Evolutionary conservation across 2,113 vertebrate genomes (phyloP).

Genomic region (Ictalurus punctatus): DNA sequence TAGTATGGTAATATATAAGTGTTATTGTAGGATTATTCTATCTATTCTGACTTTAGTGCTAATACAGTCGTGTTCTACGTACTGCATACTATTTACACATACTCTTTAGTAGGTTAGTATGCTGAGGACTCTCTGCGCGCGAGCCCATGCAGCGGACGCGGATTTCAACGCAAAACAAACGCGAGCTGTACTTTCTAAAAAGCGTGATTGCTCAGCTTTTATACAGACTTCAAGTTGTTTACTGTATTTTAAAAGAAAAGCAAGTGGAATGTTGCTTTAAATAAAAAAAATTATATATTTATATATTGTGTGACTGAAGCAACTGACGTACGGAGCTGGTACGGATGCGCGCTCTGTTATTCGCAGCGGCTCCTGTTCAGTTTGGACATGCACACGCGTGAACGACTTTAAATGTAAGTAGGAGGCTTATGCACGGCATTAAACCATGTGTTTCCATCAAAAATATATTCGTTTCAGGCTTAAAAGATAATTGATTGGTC

Average conservation of each 20-base stretch:
- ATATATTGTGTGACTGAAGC: constrained; percentile 34
- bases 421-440: neutral
- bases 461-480: neutral
- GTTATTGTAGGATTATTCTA: neutral
- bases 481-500: neutral
- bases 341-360: constrained; percentile 43
- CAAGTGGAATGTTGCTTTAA: constrained; percentile 11
- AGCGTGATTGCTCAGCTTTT: constrained; percentile 15
- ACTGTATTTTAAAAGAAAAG: neutral
- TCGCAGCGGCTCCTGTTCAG: constrained; percentile 17
- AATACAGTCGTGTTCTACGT: neutral
- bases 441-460: no score
- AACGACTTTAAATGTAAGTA: constrained; percentile 53
- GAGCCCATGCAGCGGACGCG: neutral
- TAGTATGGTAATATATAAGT: neutral
- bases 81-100: neutral
- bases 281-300: neutral
- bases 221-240: neutral
- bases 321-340: constrained; percentile 28
- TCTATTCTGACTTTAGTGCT: neutral
- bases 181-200: constrained; percentile 45
- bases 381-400: constrained; percentile 46
- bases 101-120: neutral
- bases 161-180: constrained; percentile 8
- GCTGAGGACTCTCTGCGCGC: neutral